These are phyloP conservation scores for Miniopterus natalensis DNA, from an alignment of 2,113 vertebrate species.

Conservation along the genomic window DNA sequence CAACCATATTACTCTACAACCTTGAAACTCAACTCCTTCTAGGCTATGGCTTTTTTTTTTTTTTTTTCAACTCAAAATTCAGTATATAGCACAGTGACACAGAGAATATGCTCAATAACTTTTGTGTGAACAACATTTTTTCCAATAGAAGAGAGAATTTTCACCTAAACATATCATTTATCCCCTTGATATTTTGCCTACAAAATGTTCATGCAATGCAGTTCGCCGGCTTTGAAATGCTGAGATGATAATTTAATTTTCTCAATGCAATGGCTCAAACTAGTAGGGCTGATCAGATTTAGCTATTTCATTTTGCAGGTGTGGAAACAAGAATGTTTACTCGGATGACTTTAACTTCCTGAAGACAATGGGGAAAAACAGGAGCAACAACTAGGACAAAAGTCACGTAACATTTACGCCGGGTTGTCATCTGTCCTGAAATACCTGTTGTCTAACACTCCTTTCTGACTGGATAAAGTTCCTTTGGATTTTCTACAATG, in stretches of 20 bases:
- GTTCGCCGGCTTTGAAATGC: neutral
- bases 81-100: neutral
- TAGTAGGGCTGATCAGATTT: neutral
- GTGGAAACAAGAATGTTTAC: neutral
- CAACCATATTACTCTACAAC: neutral
- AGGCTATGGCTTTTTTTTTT: neutral
- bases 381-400: neutral
- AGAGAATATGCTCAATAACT: neutral
- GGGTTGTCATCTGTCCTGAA: neutral
- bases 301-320: conserved; percentile 1
- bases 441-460: neutral
- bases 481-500: conserved; percentile 59
- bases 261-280: neutral
- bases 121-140: neutral
- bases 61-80: neutral
- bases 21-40: neutral
- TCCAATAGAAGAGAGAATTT: conserved; percentile 17
- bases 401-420: neutral
- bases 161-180: neutral
- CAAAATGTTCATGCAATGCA: neutral
- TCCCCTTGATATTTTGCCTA: conserved; percentile 42
- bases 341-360: neutral
- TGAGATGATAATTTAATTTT: conserved; percentile 24
- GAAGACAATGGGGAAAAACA: neutral
- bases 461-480: conserved; percentile 39